Evolutionary conservation across 2,888 invertebrate genomes (phyloP), one percentile per base, ranked within the genome.

Genomic region (Ophion ellenae): DNA sequence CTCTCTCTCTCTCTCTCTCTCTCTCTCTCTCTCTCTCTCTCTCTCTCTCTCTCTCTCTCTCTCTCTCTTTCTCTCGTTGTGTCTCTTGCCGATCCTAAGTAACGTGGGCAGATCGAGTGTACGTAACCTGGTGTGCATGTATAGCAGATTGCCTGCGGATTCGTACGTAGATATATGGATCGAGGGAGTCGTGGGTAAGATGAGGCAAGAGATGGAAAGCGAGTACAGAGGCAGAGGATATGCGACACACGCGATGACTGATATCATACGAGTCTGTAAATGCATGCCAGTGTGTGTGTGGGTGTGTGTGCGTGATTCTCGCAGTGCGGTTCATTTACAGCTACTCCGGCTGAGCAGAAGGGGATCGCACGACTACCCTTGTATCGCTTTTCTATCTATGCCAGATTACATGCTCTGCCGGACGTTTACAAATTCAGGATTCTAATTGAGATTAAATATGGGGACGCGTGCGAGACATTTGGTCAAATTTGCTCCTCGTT

Each of bases 241-340:
- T 67, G 84, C 80, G 85, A 82, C 86, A 86, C 83, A 82, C 83
- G 75, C 85, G 87, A 88, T 88, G 79, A 88, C 83, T 84, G 85
- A 86, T 84, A 87, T 86, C 86, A 67, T 76, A 69, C 47, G 17
- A 17, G 36, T 53, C 14, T 53, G 53, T 53, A 17, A 53, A 53
- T 53, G 53, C 53, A 53, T 53, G 14, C 53, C 17, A 17, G 45
- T 36, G 17, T 17, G 53, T 14, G 53, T 53, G 17, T 74, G 47
- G 71, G 66, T 57, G 63, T 64, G 80, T 53, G 17, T 17, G 53
- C 11, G 17, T 53, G 17, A 32, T 82, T 69, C 73, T 64, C 69
- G 53, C 11, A 76, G 90, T 91, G 91, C 88, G 92, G 92, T 91
- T 91, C 90, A 91, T 92, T 91, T 92, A 92, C 92, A 92, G 92